phyloP scores from a whole-genome alignment of 2,797 vertebrate genomes.

The Hydrolagus colliei region DNA sequence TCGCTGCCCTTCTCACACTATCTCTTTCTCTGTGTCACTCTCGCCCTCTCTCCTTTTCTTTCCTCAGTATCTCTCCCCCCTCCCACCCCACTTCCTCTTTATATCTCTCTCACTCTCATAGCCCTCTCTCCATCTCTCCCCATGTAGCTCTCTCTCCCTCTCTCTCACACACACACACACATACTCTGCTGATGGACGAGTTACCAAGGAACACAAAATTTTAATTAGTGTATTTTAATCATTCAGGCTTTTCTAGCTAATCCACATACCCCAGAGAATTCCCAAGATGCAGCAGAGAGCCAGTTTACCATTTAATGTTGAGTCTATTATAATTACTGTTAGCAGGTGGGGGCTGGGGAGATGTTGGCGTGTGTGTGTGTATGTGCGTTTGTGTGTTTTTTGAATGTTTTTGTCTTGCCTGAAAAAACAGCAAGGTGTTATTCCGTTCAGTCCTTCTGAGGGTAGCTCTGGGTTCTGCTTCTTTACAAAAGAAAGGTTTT shows the following conservation, averaged over 20 bases:
- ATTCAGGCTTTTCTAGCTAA: constrained; percentile 99
- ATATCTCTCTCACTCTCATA: not conserved
- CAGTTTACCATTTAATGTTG: constrained; percentile 99
- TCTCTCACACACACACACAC: constrained; percentile 37
- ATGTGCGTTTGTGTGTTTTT: not conserved
- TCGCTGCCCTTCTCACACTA: too few species aligned
- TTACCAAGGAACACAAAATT: constrained; percentile 99
- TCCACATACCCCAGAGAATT: constrained; percentile 99
- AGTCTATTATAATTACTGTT: constrained; percentile 99
- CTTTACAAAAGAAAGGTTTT: too few species aligned
- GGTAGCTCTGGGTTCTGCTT: not conserved
- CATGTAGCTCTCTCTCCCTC: constrained; percentile 27
- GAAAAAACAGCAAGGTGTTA: constrained; percentile 97
- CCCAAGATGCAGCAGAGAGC: constrained; percentile 99
- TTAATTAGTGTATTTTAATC: constrained; percentile 99
- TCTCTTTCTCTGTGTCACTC: too few species aligned
- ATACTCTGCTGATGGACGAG: constrained; percentile 83
- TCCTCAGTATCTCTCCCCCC: too few species aligned
- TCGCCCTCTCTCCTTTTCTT: too few species aligned
- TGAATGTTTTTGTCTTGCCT: constrained; percentile 99
- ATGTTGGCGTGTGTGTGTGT: constrained; percentile 96
- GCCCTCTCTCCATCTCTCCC: not conserved
- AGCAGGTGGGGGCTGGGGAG: constrained; percentile 99
- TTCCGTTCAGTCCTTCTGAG: constrained; percentile 86
- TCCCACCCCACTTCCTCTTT: too few species aligned